These are phyloP conservation scores for Cyclopterus lumpus DNA, from an alignment of 2,797 vertebrate species.

Conservation along the genomic window DNA sequence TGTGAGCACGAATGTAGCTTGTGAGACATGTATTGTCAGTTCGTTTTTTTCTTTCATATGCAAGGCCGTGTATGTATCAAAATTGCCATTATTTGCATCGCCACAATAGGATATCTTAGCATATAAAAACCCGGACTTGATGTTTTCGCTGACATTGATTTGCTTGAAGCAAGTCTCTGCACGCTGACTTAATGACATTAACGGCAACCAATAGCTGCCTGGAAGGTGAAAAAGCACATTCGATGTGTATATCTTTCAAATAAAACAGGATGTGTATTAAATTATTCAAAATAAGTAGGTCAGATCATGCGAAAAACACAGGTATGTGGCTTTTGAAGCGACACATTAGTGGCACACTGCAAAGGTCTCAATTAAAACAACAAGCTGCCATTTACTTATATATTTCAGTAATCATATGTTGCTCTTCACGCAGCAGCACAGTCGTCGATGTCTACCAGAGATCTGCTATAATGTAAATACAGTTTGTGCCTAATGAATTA, in stretches of 20 bases:
- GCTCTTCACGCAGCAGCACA: not conserved
- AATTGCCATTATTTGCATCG: slow-evolving; percentile 14
- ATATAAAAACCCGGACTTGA: not conserved
- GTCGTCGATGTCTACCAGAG: not conserved
- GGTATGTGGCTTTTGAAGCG: slow-evolving; percentile 11
- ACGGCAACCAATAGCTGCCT: slow-evolving; percentile 28
- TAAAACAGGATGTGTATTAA: not conserved
- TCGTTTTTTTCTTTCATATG: not conserved
- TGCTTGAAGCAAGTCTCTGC: not conserved
- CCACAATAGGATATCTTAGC: not conserved
- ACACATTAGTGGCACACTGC: not conserved
- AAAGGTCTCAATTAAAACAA: slow-evolving; percentile 11
- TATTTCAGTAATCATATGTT: not conserved
- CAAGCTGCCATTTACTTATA: slow-evolving; percentile 4
- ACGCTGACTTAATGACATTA: not conserved
- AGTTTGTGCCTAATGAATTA: slow-evolving; percentile 14
- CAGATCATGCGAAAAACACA: slow-evolving; percentile 16
- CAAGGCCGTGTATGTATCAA: not conserved
- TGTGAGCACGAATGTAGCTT: not conserved
- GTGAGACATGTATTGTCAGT: not conserved
- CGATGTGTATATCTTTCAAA: not conserved
- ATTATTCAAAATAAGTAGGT: not conserved
- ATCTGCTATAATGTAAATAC: slow-evolving; percentile 5
- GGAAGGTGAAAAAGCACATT: slow-evolving; percentile 27
- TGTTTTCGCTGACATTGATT: slow-evolving; percentile 5